These are phyloP conservation scores for Morpho deidamia DNA, from an alignment of 2,888 invertebrate species.

Conservation along the genomic window DNA sequence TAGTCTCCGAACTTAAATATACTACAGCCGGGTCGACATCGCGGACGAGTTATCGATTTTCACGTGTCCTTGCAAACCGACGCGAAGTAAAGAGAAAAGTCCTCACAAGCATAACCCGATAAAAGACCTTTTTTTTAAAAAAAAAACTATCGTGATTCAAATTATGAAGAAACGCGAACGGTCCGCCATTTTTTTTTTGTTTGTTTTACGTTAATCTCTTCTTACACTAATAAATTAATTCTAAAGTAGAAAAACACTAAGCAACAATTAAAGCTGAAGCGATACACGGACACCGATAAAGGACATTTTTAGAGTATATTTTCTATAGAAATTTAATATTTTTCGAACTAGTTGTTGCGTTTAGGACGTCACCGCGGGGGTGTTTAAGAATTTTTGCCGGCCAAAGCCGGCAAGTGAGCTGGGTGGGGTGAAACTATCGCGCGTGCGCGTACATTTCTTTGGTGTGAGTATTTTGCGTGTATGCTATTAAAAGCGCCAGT, in stretches of 20 bases:
- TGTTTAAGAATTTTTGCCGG: conserved; percentile 72
- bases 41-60: conserved; percentile 52
- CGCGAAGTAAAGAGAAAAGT: conserved; percentile 38
- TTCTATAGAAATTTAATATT: conserved; percentile 32
- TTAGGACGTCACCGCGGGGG: conserved; percentile 61
- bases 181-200: conserved; percentile 63
- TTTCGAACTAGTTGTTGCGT: conserved; percentile 63
- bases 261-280: conserved; percentile 50
- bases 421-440: conserved; percentile 66
- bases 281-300: conserved; percentile 37
- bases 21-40: conserved; percentile 37
- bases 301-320: conserved; percentile 36
- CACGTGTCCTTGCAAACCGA: conserved; percentile 40
- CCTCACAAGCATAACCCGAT: conserved; percentile 17
- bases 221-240: conserved; percentile 22
- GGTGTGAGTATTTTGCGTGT: conserved; percentile 66
- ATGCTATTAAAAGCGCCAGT: conserved; percentile 40
- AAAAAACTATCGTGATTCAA: conserved; percentile 36
- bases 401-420: conserved; percentile 48
- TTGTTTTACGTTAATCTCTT: conserved; percentile 26
- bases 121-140: conserved; percentile 35
- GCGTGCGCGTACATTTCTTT: conserved; percentile 54
- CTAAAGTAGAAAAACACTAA: conserved; percentile 43
- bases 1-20: conserved; percentile 27
- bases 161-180: conserved; percentile 35